Conservation (phyloP, 1,140 invertebrate species). For the Orchestia grillus region DNA sequence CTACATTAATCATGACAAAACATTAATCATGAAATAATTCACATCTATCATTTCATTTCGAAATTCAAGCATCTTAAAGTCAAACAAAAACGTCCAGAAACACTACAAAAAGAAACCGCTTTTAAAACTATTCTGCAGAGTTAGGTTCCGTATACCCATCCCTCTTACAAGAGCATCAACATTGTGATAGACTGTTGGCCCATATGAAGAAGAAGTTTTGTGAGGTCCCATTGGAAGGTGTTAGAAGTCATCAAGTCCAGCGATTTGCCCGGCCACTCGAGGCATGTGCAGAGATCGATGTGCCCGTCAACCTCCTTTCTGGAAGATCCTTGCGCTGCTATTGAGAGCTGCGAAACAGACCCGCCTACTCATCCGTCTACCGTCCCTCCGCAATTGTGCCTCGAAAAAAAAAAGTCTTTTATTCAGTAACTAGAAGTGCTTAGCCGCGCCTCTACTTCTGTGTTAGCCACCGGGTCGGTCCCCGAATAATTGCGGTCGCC, state of each 20-base stretch:
- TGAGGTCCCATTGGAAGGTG: background rate
- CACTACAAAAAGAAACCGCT: background rate
- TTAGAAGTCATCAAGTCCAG: background rate
- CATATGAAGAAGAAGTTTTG: background rate
- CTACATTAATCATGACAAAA: too few relatives aligned
- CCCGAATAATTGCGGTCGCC: background rate
- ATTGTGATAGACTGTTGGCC: background rate
- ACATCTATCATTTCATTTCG: background rate
- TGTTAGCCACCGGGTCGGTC: background rate
- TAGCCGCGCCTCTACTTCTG: background rate
- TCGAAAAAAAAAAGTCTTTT: background rate
- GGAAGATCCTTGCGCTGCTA: background rate
- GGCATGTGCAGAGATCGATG: background rate
- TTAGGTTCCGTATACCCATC: background rate
- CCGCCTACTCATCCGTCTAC: constrained; percentile 26
- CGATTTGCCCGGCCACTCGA: background rate
- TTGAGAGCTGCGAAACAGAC: constrained; percentile 1
- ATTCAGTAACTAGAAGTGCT: constrained; percentile 1
- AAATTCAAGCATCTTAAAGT: background rate
- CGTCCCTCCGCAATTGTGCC: background rate
- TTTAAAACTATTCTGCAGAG: background rate
- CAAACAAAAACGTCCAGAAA: background rate
- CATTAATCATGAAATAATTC: too few relatives aligned
- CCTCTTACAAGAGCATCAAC: background rate
- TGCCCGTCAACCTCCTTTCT: background rate